Evolutionary conservation across 2,888 invertebrate species (phyloP).

Genomic region (Hirtodrosophila confusa): DNA sequence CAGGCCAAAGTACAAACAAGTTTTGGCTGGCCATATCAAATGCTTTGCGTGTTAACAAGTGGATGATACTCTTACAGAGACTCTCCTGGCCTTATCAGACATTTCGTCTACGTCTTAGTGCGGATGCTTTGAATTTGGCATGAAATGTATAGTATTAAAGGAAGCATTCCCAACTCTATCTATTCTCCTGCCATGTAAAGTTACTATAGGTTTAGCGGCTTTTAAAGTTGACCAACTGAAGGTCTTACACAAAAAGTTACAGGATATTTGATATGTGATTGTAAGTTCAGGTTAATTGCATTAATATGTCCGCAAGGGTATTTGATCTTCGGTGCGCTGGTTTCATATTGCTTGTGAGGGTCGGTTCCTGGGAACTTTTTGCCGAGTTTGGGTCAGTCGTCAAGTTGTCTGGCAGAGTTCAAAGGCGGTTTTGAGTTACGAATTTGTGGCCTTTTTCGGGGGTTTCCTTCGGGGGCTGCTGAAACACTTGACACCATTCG

Average conservation of each 20-base stretch:
- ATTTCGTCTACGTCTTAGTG: background rate
- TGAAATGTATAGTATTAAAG: too few species aligned
- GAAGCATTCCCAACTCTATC: too few species aligned
- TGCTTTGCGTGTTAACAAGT: conserved; percentile 33
- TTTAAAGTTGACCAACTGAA: too few species aligned
- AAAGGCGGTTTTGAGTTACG: conserved; percentile 52
- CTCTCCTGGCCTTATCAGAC: background rate
- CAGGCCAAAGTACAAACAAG: conserved; percentile 8
- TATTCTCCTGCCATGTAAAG: too few species aligned
- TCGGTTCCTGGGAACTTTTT: conserved; percentile 18
- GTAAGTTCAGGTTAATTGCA: too few species aligned
- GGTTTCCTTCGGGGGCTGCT: background rate
- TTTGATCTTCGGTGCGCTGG: too few species aligned
- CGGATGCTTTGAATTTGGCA: background rate
- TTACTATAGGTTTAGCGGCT: too few species aligned
- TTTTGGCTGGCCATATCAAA: conserved; percentile 34
- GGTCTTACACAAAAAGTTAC: too few species aligned
- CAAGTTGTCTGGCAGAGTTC: conserved; percentile 58
- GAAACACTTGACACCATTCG: too few species aligned
- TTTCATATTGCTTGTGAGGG: background rate
- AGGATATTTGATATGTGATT: too few species aligned
- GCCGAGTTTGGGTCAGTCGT: conserved; percentile 39
- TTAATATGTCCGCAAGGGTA: too few species aligned
- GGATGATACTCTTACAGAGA: conserved; percentile 18
- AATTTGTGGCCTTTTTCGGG: conserved; percentile 1